Evolutionary conservation across 2,888 invertebrate genomes (phyloP).

Genomic region (Mamestra brassicae): DNA sequence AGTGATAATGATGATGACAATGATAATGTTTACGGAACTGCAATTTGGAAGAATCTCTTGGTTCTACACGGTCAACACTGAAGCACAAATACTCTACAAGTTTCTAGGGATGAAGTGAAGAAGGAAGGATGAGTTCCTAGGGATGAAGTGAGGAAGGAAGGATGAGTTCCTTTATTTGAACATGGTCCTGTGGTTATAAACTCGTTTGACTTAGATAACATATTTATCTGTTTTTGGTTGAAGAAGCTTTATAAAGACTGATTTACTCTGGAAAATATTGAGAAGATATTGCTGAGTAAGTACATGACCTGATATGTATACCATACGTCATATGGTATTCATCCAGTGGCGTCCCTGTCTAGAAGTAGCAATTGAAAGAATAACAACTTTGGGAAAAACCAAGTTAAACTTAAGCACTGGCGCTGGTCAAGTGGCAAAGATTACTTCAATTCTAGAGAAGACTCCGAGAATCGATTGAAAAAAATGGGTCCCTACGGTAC

Average conservation of each 20-base stretch:
- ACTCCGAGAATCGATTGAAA: conserved; percentile 13
- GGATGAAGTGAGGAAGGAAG: not conserved
- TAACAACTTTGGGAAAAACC: not conserved
- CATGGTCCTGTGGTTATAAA: too few species aligned
- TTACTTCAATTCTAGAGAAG: conserved; percentile 7
- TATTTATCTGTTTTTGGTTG: too few species aligned
- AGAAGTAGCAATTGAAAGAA: not conserved
- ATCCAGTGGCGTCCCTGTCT: not conserved
- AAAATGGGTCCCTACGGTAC: conserved; percentile 39
- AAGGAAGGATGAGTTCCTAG: not conserved
- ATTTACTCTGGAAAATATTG: not conserved
- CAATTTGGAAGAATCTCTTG: not conserved
- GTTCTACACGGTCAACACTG: not conserved
- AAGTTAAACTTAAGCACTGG: not conserved
- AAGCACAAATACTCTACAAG: not conserved
- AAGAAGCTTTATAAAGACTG: not conserved
- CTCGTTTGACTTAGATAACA: too few species aligned
- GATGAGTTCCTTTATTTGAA: too few species aligned
- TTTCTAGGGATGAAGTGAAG: not conserved
- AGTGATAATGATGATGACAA: not conserved
- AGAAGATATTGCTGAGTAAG: not conserved
- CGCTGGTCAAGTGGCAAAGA: not conserved
- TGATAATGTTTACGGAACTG: not conserved
- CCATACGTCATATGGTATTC: not conserved
- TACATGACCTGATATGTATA: not conserved